Base-by-base conservation (phyloP, 2,797 vertebrate species). In the Neoniphon sammara region DNA sequence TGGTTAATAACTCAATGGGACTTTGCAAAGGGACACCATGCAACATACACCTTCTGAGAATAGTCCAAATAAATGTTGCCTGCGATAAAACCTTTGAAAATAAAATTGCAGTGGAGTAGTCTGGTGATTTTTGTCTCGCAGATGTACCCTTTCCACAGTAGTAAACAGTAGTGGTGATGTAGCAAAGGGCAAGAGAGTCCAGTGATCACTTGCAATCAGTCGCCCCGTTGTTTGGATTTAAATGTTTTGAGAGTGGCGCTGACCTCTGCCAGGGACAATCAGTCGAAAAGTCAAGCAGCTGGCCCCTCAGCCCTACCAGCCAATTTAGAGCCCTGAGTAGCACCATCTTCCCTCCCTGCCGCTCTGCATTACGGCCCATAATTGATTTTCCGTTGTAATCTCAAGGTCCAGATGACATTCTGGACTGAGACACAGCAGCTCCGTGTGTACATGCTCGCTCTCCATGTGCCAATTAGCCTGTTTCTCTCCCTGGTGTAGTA, bases 331-430 rank as follows among this genome's bases (percentile, higher is more conserved):
- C 63, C 9, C 62, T 0, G 66, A 70, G 71, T 36, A 27, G 62
- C 20, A 21, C 49, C 21, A 49, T 81, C 54, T 74, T 49, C 69
- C 69, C 36, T 54, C 54, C 34, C 58, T 18, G 66, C 57, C 36
- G 69, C 70, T 46, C 77, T 15, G 31, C 77, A 56, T 87, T 69
- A 71, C 52, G 7, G 62, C 1, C 56, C n/a, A n/a, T 85, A 83
- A 88, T 85, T 84, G 82, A 85, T 89, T 89, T 80, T 73, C 69
- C 53, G 31, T 77, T 70, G 50, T 79, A 78, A 85, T 81, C 81
- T 88, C 81, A 82, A 88, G 84, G 88, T 89, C 86, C 52, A 52
- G 54, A 59, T 84, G 81, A 89, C 84, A 66, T 77, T 86, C 67
- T 39, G 68, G 57, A 72, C 3, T 2, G 56, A 36, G 65, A 54